Percentiles rank a stretch among this genome's conserved stretches.
Evolutionary conservation across 2,797 vertebrate genomes (phyloP).

Genomic region (Momotus momota): DNA sequence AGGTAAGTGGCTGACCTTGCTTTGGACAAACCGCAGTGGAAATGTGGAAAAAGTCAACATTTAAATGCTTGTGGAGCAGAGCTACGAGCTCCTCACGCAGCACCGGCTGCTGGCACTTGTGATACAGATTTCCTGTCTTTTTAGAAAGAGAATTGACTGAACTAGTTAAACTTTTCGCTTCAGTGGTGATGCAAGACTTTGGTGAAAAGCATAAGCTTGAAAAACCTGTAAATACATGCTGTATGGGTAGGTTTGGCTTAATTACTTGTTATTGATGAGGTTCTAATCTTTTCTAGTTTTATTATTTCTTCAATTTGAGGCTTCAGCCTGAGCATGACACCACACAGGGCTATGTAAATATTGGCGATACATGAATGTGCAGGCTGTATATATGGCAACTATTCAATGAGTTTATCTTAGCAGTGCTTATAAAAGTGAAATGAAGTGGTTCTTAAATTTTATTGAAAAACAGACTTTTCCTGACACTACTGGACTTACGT

Average conservation of each 20-base stretch:
- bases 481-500: neutral
- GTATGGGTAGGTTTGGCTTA: neutral
- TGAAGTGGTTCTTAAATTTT: neutral
- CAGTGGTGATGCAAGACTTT: neutral
- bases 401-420: neutral
- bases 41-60: neutral
- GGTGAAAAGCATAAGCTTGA: neutral
- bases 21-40: neutral
- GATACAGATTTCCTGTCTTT: neutral
- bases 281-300: neutral
- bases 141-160: neutral
- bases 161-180: neutral
- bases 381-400: neutral
- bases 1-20: neutral
- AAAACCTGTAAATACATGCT: neutral
- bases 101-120: neutral
- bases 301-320: neutral
- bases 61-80: neutral
- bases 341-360: neutral
- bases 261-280: neutral
- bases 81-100: rapidly evolving
- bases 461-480: neutral
- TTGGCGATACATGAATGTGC: neutral
- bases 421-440: neutral
- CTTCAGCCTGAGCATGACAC: neutral